These are phyloP conservation scores for Hylomyscus alleni DNA, from an alignment of 2,797 vertebrate species.

Conservation along the genomic window DNA sequence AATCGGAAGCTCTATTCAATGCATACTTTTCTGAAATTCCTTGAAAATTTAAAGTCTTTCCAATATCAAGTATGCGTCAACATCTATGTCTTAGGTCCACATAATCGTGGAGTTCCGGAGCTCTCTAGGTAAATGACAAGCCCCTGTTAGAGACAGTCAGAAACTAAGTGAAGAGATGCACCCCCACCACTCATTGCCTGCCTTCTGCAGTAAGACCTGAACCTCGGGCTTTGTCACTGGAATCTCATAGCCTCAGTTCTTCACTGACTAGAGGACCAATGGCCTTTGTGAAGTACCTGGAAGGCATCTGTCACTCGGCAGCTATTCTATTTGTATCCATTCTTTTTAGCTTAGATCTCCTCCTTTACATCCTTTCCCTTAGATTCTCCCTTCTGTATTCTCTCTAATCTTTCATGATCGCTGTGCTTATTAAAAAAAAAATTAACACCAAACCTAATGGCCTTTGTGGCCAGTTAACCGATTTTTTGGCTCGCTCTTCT, in stretches of 20 bases:
- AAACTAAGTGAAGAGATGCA: background rate
- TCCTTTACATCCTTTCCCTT: background rate
- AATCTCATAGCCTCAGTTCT: background rate
- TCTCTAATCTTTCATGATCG: background rate
- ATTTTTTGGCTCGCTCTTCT: background rate
- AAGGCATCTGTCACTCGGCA: background rate
- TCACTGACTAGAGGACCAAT: background rate
- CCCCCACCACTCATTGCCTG: rapidly evolving
- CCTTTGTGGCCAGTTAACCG: background rate
- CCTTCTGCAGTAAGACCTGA: background rate
- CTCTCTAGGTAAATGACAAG: background rate
- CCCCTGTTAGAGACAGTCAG: background rate
- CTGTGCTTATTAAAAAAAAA: background rate
- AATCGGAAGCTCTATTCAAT: background rate
- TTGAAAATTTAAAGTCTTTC: background rate
- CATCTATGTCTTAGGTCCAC: background rate
- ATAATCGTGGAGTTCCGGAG: background rate
- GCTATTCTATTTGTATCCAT: background rate
- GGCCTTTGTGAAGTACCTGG: background rate
- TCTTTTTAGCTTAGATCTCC: background rate
- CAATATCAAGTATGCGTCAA: background rate
- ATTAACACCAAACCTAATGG: background rate
- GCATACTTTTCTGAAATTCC: conserved; percentile 7
- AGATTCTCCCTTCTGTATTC: background rate
- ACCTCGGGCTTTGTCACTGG: background rate